Conservation (phyloP, 1,140 invertebrate genomes). For the Eriocheir sinensis region DNA sequence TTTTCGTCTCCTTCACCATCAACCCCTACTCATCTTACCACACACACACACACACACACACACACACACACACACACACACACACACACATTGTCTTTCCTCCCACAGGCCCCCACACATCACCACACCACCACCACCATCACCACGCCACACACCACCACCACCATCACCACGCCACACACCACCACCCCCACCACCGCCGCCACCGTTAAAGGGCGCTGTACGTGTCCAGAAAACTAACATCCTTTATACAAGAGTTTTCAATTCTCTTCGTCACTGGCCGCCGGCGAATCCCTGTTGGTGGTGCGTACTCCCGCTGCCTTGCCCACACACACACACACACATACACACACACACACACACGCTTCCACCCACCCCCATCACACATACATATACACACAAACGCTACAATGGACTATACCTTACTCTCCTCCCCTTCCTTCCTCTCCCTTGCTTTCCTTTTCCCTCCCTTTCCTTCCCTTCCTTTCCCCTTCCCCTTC, state of each 20-base stretch:
- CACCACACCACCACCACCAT: neutral
- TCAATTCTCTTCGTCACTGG: constrained; percentile 13
- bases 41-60: no score
- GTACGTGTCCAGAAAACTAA: neutral
- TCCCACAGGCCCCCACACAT: neutral
- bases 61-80: no score
- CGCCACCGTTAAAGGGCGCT: neutral
- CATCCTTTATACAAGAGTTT: neutral
- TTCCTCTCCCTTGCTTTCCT: no score
- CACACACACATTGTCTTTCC: neutral
- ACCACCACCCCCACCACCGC: neutral
- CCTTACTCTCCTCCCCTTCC: no score
- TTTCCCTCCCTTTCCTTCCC: no score
- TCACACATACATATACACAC: no score
- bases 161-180: no score
- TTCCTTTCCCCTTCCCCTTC: no score
- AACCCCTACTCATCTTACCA: no score
- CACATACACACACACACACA: neutral
- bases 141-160: constrained; percentile 6
- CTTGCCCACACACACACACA: neutral
- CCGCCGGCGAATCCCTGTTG: neutral
- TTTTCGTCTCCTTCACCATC: no score
- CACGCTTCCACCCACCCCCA: no score
- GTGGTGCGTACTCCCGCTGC: neutral
- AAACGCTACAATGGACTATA: no score